Evolutionary conservation across 2,888 invertebrate genomes (phyloP).

Genomic region (Lithophane semibrunnea): DNA sequence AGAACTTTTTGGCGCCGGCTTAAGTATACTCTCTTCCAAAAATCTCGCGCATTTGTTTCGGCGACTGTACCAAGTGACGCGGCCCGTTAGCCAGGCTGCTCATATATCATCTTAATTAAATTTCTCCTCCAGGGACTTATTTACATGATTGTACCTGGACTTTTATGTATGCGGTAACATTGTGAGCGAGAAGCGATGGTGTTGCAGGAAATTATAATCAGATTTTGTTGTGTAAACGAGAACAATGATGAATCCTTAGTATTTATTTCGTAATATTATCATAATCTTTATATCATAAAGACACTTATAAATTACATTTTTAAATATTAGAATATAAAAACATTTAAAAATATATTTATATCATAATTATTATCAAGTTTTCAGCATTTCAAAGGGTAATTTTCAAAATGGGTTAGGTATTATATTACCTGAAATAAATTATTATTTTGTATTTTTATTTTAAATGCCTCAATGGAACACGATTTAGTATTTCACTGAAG

Average conservation of each 20-base stretch:
- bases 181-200: conserved; percentile 32
- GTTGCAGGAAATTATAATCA: background rate
- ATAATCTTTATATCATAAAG: no score
- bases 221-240: background rate
- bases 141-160: conserved; percentile 86
- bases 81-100: conserved; percentile 85
- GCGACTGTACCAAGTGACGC: conserved; percentile 78
- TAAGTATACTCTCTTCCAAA: conserved; percentile 50
- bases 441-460: no score
- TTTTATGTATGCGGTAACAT: conserved; percentile 68
- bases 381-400: no score
- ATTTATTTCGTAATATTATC: no score
- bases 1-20: background rate
- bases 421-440: no score
- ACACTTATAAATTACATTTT: no score
- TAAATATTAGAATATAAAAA: no score
- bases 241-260: conserved; percentile 2
- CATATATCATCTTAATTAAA: conserved; percentile 91
- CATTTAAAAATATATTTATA: no score
- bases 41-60: conserved; percentile 64
- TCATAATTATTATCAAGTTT: no score
- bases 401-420: no score
- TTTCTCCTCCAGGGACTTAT: conserved; percentile 86
- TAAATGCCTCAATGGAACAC: no score
- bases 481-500: no score